These are phyloP conservation scores for Thyatira batis DNA, from an alignment of 2,888 invertebrate species.

Conservation along the genomic window DNA sequence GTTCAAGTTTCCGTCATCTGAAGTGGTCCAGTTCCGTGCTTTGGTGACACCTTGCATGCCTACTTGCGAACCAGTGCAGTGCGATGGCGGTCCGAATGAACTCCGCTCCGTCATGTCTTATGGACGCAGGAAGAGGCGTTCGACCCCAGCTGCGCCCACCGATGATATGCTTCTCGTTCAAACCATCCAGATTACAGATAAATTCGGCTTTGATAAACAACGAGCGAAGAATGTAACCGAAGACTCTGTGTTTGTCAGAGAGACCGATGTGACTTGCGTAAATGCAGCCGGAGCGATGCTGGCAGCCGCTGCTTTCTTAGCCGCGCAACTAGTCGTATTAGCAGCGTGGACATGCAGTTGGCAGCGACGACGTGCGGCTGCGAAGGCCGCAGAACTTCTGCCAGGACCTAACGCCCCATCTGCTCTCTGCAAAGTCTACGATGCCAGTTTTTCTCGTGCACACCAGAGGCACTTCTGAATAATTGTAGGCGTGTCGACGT, in stretches of 20 bases:
- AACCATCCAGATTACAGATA: slow-evolving; percentile 95
- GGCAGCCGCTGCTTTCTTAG: slow-evolving; percentile 92
- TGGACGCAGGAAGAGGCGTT: slow-evolving; percentile 90
- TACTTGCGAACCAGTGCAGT: slow-evolving; percentile 94
- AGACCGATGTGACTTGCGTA: slow-evolving; percentile 85
- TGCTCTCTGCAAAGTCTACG: slow-evolving; percentile 92
- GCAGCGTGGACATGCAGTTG: slow-evolving; percentile 95
- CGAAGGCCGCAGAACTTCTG: slow-evolving; percentile 85
- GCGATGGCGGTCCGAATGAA: slow-evolving; percentile 93
- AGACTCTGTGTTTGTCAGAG: slow-evolving; percentile 88
- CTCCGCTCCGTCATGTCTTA: slow-evolving; percentile 91
- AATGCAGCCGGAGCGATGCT: slow-evolving; percentile 92
- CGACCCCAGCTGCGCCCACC: slow-evolving; percentile 80
- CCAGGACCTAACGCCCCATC: slow-evolving; percentile 82
- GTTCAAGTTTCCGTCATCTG: slow-evolving; percentile 97
- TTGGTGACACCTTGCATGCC: slow-evolving; percentile 97
- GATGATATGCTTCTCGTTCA: slow-evolving; percentile 94
- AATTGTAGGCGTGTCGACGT: slow-evolving; percentile 63
- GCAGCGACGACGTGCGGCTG: slow-evolving; percentile 88
- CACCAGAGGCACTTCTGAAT: slow-evolving; percentile 82
- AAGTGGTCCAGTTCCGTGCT: slow-evolving; percentile 97
- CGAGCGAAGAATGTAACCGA: slow-evolving; percentile 84
- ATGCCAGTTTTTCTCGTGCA: slow-evolving; percentile 91
- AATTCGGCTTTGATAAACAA: slow-evolving; percentile 91
- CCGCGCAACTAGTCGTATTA: slow-evolving; percentile 93